Conservation (phyloP, 1,140 invertebrate species). For the Hestina assimilis region DNA sequence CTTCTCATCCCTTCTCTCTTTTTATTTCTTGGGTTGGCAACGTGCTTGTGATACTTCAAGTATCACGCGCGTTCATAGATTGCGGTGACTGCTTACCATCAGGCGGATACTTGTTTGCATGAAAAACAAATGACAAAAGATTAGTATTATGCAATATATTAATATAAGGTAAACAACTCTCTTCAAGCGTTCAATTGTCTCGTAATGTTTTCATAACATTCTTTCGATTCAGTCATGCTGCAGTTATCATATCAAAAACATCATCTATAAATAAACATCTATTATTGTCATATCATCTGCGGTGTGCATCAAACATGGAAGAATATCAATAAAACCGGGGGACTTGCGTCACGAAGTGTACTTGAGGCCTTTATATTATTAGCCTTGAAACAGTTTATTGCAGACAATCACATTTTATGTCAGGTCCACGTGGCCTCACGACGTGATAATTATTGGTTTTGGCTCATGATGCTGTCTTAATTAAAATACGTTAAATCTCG, state of each 20-base stretch:
- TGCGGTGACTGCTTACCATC: no score
- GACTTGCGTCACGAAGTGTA: slow-evolving; percentile 23
- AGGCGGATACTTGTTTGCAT: no score
- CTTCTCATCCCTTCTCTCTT: no score
- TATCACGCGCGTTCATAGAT: no score
- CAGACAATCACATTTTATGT: slow-evolving; percentile 21
- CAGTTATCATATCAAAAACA: slow-evolving; percentile 5
- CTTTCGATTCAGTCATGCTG: background rate
- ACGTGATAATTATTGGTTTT: slow-evolving; percentile 27
- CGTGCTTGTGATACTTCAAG: no score
- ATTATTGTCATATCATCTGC: slow-evolving; percentile 11
- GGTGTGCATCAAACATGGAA: slow-evolving; percentile 13
- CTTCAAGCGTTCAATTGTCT: no score
- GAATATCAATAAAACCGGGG: slow-evolving; percentile 11
- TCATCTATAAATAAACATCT: slow-evolving; percentile 14
- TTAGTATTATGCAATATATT: no score
- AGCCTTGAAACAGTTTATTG: slow-evolving; percentile 18
- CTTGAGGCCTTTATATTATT: slow-evolving; percentile 27
- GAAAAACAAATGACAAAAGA: no score
- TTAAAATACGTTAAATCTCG: background rate
- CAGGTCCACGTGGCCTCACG: slow-evolving; percentile 23
- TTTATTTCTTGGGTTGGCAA: no score
- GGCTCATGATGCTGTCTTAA: slow-evolving; percentile 15
- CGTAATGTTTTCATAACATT: no score
- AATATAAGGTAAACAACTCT: no score